Conservation (phyloP, 2,113 vertebrate species). For the Ifrita kowaldi region DNA sequence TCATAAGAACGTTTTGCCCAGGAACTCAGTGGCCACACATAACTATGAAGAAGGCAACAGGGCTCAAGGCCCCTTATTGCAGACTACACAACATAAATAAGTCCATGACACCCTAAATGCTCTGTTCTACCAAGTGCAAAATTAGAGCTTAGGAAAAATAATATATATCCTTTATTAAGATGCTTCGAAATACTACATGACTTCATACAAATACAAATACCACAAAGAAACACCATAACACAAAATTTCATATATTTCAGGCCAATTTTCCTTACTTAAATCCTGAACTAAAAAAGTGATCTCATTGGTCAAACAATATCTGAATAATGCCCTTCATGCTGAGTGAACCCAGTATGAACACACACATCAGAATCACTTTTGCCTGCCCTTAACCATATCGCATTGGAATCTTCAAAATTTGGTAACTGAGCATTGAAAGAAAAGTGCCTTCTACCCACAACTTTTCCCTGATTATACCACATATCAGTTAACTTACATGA, state of each 20-base stretch:
- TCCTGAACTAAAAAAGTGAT: neutral
- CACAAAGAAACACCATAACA: neutral
- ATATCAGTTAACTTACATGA: neutral
- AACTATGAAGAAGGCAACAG: neutral
- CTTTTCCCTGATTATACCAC: neutral
- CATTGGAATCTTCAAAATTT: neutral
- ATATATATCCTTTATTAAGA: neutral
- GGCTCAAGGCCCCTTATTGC: neutral
- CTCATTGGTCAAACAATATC: neutral
- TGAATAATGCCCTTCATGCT: neutral
- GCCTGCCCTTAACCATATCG: rapidly evolving
- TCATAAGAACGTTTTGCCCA: neutral
- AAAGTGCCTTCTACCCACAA: neutral
- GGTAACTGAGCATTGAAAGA: neutral
- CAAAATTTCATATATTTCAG: neutral
- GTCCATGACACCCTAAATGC: neutral
- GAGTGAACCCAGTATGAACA: neutral
- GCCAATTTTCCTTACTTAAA: neutral
- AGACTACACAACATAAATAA: neutral
- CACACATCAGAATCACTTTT: neutral
- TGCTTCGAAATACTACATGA: neutral
- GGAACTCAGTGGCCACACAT: neutral
- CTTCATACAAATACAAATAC: neutral
- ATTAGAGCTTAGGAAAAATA: neutral
- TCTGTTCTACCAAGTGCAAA: neutral